phyloP scores from a whole-genome alignment of 2,113 vertebrate species.

The Stigmatopora nigra region DNA sequence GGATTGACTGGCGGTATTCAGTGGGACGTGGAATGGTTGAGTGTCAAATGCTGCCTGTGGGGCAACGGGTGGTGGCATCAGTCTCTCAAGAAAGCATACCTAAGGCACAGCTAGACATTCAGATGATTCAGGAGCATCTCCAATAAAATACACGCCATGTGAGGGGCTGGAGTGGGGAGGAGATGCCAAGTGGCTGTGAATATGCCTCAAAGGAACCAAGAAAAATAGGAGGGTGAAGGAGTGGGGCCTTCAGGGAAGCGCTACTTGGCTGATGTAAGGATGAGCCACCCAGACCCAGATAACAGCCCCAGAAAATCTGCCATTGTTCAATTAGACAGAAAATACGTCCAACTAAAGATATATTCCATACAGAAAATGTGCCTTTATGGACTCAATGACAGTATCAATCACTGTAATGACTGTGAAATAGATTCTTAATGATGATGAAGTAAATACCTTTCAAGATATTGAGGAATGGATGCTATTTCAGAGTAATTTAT shows the following conservation, averaged over 20 bases:
- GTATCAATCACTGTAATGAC: conserved; percentile 63
- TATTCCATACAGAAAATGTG: conserved; percentile 45
- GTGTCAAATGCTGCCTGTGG: conserved; percentile 39
- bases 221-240: conserved; percentile 25
- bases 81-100: conserved; percentile 59
- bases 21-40: conserved; percentile 45
- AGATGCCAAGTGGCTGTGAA: conserved; percentile 43
- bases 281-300: conserved; percentile 42
- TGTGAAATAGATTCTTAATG: conserved; percentile 57
- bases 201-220: conserved; percentile 45
- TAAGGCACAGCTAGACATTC: conserved; percentile 54
- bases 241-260: conserved; percentile 6
- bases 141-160: conserved; percentile 29
- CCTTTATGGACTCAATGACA: conserved; percentile 44
- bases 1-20: conserved; percentile 69
- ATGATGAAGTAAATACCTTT: conserved; percentile 60
- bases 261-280: conserved; percentile 40
- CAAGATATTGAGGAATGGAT: conserved; percentile 46
- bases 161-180: conserved; percentile 48
- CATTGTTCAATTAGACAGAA: conserved; percentile 58
- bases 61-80: conserved; percentile 32
- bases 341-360: conserved; percentile 42
- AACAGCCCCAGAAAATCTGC: conserved; percentile 46
- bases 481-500: conserved; percentile 40
- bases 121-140: conserved; percentile 53